Conservation (phyloP, 1,140 invertebrate species). For the Drosophila leontia region DNA sequence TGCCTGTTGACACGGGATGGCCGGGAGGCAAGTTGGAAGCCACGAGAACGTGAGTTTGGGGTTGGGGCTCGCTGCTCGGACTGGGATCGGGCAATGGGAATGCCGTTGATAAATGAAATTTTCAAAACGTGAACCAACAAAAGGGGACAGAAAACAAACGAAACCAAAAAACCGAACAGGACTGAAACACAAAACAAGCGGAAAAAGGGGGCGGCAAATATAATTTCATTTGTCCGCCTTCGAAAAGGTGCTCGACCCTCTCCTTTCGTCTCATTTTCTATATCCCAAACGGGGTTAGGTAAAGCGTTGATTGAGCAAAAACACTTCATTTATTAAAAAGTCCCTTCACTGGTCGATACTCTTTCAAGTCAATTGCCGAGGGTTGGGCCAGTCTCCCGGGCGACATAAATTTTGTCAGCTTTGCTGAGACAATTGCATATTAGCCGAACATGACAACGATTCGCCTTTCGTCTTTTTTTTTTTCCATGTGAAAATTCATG, state of each 20-base stretch:
- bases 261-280: not conserved
- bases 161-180: slow-evolving; percentile 43
- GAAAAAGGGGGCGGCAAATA: slow-evolving; percentile 51
- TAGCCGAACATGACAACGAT: slow-evolving; percentile 42
- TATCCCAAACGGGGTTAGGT: slow-evolving; percentile 8
- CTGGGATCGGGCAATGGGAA: slow-evolving; percentile 65
- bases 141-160: slow-evolving; percentile 46
- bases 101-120: slow-evolving; percentile 77
- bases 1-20: slow-evolving; percentile 83
- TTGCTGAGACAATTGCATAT: slow-evolving; percentile 46
- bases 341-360: slow-evolving; percentile 26
- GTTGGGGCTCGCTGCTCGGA: slow-evolving; percentile 15
- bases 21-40: slow-evolving; percentile 37
- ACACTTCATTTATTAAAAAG: slow-evolving; percentile 35
- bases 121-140: slow-evolving; percentile 56
- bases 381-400: not conserved
- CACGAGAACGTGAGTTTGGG: slow-evolving; percentile 15
- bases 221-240: slow-evolving; percentile 41
- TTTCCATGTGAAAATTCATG: slow-evolving; percentile 29
- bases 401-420: slow-evolving; percentile 42
- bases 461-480: slow-evolving; percentile 1
- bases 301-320: slow-evolving; percentile 23
- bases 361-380: slow-evolving; percentile 1
- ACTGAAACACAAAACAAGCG: slow-evolving; percentile 58
- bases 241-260: slow-evolving; percentile 35